Percentiles rank a stretch among this genome's conserved stretches.
Conservation (phyloP, 2,113 vertebrate species). For the Heterotilapia buettikoferi region DNA sequence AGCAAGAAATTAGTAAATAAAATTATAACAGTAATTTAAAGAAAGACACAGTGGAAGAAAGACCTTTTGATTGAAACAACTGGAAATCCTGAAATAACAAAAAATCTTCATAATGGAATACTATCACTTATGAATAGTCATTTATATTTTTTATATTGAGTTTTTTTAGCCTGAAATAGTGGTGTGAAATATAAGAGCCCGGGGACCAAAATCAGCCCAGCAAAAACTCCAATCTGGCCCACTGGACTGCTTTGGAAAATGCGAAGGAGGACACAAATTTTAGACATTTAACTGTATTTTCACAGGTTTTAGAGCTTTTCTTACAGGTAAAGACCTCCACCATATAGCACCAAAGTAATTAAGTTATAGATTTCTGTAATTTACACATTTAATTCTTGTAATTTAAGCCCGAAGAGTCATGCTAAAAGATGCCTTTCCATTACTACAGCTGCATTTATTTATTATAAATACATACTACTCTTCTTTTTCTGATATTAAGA, state of each 20-base stretch:
- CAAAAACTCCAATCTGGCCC: not conserved
- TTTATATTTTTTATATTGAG: not conserved
- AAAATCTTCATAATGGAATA: not conserved
- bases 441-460: not conserved
- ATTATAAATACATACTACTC: not conserved
- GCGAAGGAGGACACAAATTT: accelerated
- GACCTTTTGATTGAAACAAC: not conserved
- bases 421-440: not conserved
- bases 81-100: not conserved
- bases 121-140: not conserved
- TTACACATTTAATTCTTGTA: not conserved
- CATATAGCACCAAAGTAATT: not conserved
- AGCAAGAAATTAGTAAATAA: not conserved
- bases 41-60: not conserved
- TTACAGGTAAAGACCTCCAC: not conserved
- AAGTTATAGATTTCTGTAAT: not conserved
- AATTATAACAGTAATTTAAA: not conserved
- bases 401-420: not conserved
- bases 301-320: not conserved
- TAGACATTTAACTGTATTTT: not conserved
- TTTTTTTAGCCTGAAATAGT: not conserved
- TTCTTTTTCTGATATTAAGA: not conserved
- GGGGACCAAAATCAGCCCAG: not conserved
- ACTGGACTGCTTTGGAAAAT: not conserved
- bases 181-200: not conserved